Base-by-base conservation (phyloP, 2,797 vertebrate genomes). In the Serranus cabrilla region DNA sequence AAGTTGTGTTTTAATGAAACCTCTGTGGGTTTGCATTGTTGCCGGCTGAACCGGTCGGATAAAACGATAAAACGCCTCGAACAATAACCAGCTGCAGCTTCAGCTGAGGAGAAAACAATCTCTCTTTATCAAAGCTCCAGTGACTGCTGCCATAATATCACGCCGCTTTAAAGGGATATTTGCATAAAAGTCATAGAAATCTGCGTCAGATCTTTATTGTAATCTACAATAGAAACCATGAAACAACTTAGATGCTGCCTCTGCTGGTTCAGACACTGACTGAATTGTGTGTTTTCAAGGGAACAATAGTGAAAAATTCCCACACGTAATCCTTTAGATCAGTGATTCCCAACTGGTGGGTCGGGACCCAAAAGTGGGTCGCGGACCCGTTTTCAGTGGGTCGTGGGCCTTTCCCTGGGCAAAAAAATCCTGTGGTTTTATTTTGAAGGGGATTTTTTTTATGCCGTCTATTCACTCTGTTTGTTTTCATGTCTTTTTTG, bases 1-100 rank as follows among this genome's bases (percentile, higher is more conserved):
- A 80, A 81, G 76, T 78, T 61, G 54, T 64, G 42, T 78, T 80
- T 84, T 85, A 88, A 92, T 89, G 78, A 88, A 83, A 82, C 69
- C 84, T 82, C 80, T 77, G 62, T 0, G 27, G 76, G 78, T 71
- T 82, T 62, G 64, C 68, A 71, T 82, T 59, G 68, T 42, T 74
- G 71, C 76, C 77, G 71, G 74, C 78, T 81, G 87, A 87, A 81
- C 72, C 71, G 65, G 61, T 78, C 18, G 40, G 64, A 86, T 50
- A 68, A 54, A 84, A 47, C 9, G 60, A 70, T 70, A n/a, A n/a
- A n/a, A 56, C 12, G 61, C 68, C 71, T 80, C 71, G 72, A 81
- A 82, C 71, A 83, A 83, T 81, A 74, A 80, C 70, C 69, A 58
- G 80, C 62, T 58, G 67, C 56, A 64, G n/a, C 42, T 78, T 51